Conservation (phyloP, 2,888 invertebrate genomes). For the Cremastinae sp. region DNA sequence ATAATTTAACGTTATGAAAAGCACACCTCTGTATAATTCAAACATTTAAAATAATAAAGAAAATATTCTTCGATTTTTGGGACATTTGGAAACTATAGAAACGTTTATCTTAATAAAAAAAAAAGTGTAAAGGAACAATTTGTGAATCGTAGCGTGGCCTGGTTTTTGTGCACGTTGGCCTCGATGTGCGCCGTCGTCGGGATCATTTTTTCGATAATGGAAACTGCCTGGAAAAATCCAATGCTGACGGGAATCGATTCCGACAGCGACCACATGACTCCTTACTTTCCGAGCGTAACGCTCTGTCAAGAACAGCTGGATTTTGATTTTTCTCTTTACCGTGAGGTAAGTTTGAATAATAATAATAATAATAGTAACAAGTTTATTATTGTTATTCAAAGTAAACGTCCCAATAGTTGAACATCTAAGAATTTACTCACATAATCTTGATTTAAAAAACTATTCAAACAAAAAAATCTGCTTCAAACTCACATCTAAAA, state of each 20-base stretch:
- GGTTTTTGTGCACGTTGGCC: constrained; percentile 88
- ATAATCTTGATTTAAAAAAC: too few relatives aligned
- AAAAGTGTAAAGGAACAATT: too few relatives aligned
- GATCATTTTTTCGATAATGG: constrained; percentile 90
- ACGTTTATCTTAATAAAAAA: too few relatives aligned
- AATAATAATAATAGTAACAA: constrained; percentile 6
- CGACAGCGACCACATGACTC: constrained; percentile 40
- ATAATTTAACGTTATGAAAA: too few relatives aligned
- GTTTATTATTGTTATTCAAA: background rate
- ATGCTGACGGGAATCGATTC: constrained; percentile 87
- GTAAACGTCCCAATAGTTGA: too few relatives aligned
- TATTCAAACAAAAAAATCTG: too few relatives aligned
- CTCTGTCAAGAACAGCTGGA: constrained; percentile 60
- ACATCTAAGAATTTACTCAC: too few relatives aligned
- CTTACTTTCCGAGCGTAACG: constrained; percentile 65
- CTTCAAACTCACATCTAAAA: too few relatives aligned
- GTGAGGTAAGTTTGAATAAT: constrained; percentile 25
- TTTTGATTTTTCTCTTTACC: constrained; percentile 62
- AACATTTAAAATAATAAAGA: too few relatives aligned
- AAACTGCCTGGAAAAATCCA: constrained; percentile 92
- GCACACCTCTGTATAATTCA: too few relatives aligned
- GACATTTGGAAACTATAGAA: too few relatives aligned
- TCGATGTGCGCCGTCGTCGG: constrained; percentile 88
- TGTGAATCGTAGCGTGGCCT: constrained; percentile 85
- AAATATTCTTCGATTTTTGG: too few relatives aligned